Evolutionary conservation across 1,140 invertebrate species (phyloP).

Genomic region (Hyles vespertilio): DNA sequence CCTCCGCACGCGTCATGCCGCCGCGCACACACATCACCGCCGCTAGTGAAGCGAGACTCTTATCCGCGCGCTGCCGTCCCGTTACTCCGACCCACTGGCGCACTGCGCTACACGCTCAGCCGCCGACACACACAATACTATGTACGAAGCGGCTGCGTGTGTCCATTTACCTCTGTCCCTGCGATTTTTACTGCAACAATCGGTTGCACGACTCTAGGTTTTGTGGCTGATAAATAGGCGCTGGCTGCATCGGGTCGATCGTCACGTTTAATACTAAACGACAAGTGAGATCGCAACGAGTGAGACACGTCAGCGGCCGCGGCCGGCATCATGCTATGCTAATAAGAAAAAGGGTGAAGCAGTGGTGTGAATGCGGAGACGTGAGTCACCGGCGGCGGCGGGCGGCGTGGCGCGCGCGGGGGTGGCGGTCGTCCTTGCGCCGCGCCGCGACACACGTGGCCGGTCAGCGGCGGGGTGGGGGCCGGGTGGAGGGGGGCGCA

Average conservation of each 20-base stretch:
- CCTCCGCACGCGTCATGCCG: background rate
- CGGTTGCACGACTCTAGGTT: no score
- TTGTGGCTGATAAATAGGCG: no score
- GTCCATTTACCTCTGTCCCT: no score
- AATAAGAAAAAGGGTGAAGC: background rate
- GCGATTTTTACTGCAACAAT: no score
- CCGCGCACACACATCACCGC: background rate
- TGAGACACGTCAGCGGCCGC: no score
- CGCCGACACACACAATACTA: conserved; percentile 15
- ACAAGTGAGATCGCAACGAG: no score
- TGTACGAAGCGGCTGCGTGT: no score
- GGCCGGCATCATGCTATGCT: no score
- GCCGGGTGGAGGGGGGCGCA: conserved; percentile 4
- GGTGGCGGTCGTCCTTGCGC: conserved; percentile 10
- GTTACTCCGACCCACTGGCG: background rate
- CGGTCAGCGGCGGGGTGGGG: conserved; percentile 5
- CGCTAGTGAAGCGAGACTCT: background rate
- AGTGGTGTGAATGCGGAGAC: conserved; percentile 33
- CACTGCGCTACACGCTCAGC: conserved; percentile 20
- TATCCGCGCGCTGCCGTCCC: background rate
- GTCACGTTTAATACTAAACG: no score
- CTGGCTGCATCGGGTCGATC: no score
- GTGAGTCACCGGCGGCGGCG: conserved; percentile 9
- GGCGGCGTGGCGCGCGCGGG: conserved; percentile 4
- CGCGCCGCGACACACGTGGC: conserved; percentile 3